Evolutionary conservation across 1,140 invertebrate genomes (phyloP), one percentile per base, ranked within the genome.

Genomic region (Lucilia sericata): DNA sequence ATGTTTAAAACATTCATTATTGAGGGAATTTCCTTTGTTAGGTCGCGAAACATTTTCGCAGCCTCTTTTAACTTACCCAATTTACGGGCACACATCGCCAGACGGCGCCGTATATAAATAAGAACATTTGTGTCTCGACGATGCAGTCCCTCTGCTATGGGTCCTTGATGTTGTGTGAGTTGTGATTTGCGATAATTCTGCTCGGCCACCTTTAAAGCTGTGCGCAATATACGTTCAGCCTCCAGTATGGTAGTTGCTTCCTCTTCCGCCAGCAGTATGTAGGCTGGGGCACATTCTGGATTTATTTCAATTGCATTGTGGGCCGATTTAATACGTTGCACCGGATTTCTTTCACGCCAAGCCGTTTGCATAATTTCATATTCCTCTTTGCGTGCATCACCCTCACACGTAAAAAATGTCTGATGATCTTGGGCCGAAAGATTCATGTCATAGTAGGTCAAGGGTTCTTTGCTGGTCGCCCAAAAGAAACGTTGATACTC

Each of bases 391-490:
- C 96, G 96, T 60, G 93, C 93, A 92, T 99, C 97, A 83, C 95
- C 86, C 91, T 98, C 98, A 91, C 97, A 98, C 0, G 97, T 98
- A 91, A 99, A 99, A 92, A 99, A 99, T 12, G 97, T 99, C 91
- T 99, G 98, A 92, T 99, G 98, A 92, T 99, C 98, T 92, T 99
- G 98, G 17, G 98, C 98, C 1, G 98, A 99, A 10, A 99, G 92
- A 92, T 99, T 99, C 98, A 99, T 99, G 89, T 99, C 99, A 91
- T 99, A 99, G 92, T 98, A 99, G 0, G 99, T 99, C 34, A 99
- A 92, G 0, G 98, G 98, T 87, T 99, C 98, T 91, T 98, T 98
- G 86, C 96, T 96, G 0, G 96, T 98, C 0, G 95, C 94, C 94
- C 95, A 96, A 88, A 95, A 97, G 91, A 98, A 98, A 51, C 98